A percentile compares a stretch with the other conserved stretches of the same genome.
Evolutionary conservation across 2,797 vertebrate species (phyloP).

Genomic region (Sebastes umbrosus): DNA sequence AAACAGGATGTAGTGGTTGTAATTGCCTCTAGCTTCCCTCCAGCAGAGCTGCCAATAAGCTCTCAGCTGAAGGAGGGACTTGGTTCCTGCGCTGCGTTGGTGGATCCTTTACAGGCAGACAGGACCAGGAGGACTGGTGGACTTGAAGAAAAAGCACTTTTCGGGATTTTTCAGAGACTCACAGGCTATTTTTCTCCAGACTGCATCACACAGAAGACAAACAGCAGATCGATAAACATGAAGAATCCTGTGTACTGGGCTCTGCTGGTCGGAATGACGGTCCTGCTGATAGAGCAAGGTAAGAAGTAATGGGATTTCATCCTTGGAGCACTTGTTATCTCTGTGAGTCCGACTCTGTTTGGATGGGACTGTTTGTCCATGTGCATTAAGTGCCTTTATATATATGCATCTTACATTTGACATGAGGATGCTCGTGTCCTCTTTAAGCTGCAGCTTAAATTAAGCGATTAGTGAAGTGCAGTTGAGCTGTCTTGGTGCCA

Average conservation of each 20-base stretch:
- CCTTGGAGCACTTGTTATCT: slow-evolving; percentile 39
- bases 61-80: slow-evolving; percentile 75
- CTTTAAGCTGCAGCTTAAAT: slow-evolving; percentile 53
- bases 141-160: slow-evolving; percentile 68
- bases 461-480: slow-evolving; percentile 64
- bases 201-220: slow-evolving; percentile 10
- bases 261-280: slow-evolving; percentile 77
- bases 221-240: slow-evolving; percentile 61
- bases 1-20: not conserved
- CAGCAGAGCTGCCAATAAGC: slow-evolving; percentile 62
- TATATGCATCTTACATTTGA: slow-evolving; percentile 7
- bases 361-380: not conserved
- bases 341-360: not conserved
- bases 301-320: slow-evolving; percentile 57
- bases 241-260: slow-evolving; percentile 82
- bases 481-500: slow-evolving; percentile 29
- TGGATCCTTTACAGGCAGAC: slow-evolving; percentile 67
- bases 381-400: not conserved
- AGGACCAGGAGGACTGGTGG: slow-evolving; percentile 52
- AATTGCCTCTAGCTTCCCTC: not conserved
- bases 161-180: slow-evolving; percentile 69
- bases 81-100: slow-evolving; percentile 64
- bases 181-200: slow-evolving; percentile 38
- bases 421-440: slow-evolving; percentile 21
- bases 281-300: slow-evolving; percentile 86